Base-by-base conservation (phyloP, 64 coral and sea anemone genomes). In the Montipora capricornis region DNA sequence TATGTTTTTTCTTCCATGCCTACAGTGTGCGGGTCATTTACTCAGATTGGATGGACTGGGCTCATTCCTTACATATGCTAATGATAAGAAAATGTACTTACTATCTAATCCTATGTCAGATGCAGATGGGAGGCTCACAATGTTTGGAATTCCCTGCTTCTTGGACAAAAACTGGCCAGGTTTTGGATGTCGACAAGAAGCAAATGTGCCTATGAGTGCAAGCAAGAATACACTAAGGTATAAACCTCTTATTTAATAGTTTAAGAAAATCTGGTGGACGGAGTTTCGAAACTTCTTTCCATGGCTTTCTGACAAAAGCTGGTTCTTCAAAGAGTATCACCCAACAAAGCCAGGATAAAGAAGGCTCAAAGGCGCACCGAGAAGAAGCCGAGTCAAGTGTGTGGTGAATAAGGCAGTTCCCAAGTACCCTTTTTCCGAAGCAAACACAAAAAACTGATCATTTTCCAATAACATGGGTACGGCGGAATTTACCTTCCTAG, bases 111-210 rank as follows among this genome's bases (percentile, higher is more conserved):
- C 82, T 26, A 85, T 49, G 64, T 51, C 8, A 70, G 62, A 11
- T 19, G 58, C 6, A 5, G 62, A 48, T 45, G 62, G 62, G 17
- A 2, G 17, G 45, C 2, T 10, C 7, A 85, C 82, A 45, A 70
- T 17, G 17, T 7, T 85, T 4, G 82, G 82, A 49, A 85, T 85
- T 46, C 45, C 45, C 44, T 85, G 16, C 44, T 85, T 85, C 66
- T 71, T 85, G 64, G 82, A 49, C 8, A 85, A 8, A 49, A 85
- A 85, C 44, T 85, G 82, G 45, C 82, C 82, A 8, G 82, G 82
- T 29, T 85, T 85, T 5, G 82, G 82, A 16, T 85, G 82, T 47
- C 82, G 62, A 46, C 82, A 85, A 10, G 82, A 85, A 2, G 82
- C 82, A 68, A 85, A 14, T 49, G 82, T 59, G 45, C 82, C 82